Percentiles rank a stretch among this genome's conserved stretches.
phyloP scores from a whole-genome alignment of 35 echinoderm and acorn worm species.

The Lytechinus variegatus region DNA sequence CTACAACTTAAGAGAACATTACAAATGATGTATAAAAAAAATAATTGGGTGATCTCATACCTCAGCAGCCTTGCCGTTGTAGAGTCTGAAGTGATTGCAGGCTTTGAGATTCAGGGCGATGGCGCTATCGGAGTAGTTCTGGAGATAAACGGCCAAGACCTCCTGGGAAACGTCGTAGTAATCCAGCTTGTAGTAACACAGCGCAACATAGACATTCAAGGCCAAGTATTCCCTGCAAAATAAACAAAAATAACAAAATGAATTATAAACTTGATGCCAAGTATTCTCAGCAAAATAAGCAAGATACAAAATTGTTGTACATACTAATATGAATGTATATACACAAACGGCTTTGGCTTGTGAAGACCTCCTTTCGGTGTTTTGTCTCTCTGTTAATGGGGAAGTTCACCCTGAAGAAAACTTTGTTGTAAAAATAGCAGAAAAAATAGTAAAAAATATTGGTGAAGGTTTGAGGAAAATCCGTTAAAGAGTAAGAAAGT shows the following conservation, averaged over 20 bases:
- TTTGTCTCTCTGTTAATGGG: no score
- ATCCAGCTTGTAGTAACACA: conserved; percentile 99
- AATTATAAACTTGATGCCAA: not conserved
- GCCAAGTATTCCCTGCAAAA: conserved; percentile 91
- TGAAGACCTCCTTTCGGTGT: no score
- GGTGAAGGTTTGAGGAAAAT: no score
- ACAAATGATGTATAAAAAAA: not conserved
- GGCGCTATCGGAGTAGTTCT: conserved; percentile 92
- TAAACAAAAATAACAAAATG: conserved; percentile 57
- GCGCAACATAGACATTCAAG: conserved; percentile 94
- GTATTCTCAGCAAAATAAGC: not conserved
- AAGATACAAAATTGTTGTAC: not conserved
- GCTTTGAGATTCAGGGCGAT: conserved; percentile 97
- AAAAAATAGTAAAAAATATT: no score
- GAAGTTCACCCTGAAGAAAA: no score
- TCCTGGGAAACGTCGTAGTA: conserved; percentile 99
- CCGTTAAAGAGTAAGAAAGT: no score
- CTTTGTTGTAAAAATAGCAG: no score
- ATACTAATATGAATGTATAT: no score
- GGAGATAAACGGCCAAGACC: conserved; percentile 90
- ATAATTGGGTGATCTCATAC: conserved; percentile 26
- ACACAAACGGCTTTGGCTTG: no score
- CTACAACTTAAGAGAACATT: no score
- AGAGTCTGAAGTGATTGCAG: conserved; percentile 97
- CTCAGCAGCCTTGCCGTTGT: conserved; percentile 98